Base-by-base conservation (phyloP, 2,797 vertebrate species). In the Petrocephalus schoutedeni region DNA sequence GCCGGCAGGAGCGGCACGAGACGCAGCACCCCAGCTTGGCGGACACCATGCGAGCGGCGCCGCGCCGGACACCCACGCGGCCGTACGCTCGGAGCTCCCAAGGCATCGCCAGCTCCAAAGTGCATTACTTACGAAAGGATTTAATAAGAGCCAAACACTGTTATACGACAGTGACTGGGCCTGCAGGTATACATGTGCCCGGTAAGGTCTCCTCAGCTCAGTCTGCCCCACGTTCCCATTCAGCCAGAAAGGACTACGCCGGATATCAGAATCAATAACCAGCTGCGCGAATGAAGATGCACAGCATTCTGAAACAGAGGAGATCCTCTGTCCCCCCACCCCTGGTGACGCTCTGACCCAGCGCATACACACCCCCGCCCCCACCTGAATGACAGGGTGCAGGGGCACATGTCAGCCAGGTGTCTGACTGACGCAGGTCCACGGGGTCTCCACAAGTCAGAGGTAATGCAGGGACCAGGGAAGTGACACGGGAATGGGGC, bases 351-450 rank as follows among this genome's bases (percentile, higher is more conserved):
- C 56, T 58, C 16, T 71, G 64, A 71, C 64, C 64, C 64, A 71
- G 64, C 64, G 9, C 64, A 16, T 28, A 32, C 12, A 32, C 36
- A 4, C 54, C 4, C 7, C 10, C 86, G 54, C 19, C 58, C 59
- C 59, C 14, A 19, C 14, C 45, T 49, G 59, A 80, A 58, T 74
- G 87, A 88, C 51, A 45, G 56, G 71, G 59, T 58, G 36, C 49
- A 67, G 23, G 49, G 36, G 82, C 51, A 21, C 21, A 36, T 21
- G 87, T 85, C n/a, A 71, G 80, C 53, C 45, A 56, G 53, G 83
- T 21, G 45, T 67, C 82, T 41, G 59, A 86, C 61, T 67, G 82
- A 88, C 49, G 41, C 82, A 86, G 51, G 53, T 45, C 83, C 59
- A 21, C 23, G 9, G 59, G 87, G 83, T 51, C 19, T 74, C 16